phyloP scores from a whole-genome alignment of 2,797 vertebrate genomes.

The Babyrousa celebensis region DNA sequence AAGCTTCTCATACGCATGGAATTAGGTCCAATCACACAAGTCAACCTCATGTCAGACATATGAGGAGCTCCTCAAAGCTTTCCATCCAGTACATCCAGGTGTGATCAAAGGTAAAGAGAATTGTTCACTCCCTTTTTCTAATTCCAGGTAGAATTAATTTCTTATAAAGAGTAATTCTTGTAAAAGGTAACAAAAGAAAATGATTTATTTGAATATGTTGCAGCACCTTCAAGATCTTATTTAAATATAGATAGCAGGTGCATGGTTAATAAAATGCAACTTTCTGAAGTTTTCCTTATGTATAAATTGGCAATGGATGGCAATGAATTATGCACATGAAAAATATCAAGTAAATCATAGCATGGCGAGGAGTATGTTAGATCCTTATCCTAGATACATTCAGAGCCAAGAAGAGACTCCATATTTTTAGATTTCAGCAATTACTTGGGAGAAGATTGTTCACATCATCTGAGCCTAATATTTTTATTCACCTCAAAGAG shows the following conservation, averaged over 20 bases:
- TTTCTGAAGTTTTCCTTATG: slow-evolving; percentile 65
- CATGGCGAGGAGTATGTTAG: slow-evolving; percentile 13
- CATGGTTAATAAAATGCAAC: slow-evolving; percentile 71
- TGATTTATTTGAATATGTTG: slow-evolving; percentile 71
- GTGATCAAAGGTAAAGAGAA: not conserved
- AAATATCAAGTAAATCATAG: slow-evolving; percentile 64
- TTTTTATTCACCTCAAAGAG: not conserved
- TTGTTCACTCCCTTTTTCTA: slow-evolving; percentile 22
- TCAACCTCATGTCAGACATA: not conserved
- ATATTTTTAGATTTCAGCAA: slow-evolving; percentile 61
- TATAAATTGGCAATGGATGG: slow-evolving; percentile 70
- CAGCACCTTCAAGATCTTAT: slow-evolving; percentile 53
- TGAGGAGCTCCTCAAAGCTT: not conserved
- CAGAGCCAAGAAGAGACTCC: slow-evolving; percentile 9
- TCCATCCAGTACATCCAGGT: not conserved
- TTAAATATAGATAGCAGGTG: slow-evolving; percentile 80
- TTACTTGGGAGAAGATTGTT: slow-evolving; percentile 11
- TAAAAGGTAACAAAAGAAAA: slow-evolving; percentile 67
- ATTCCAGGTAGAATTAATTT: not conserved
- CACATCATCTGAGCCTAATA: not conserved
- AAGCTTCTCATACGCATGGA: not conserved
- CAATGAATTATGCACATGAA: slow-evolving; percentile 63
- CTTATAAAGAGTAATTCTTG: slow-evolving; percentile 48
- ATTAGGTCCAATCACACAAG: not conserved
- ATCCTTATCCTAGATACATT: slow-evolving; percentile 65